A percentile compares a stretch with the other conserved stretches of the same genome.
phyloP scores from a whole-genome alignment of 1,140 invertebrate species.

The Heliconius nattereri region DNA sequence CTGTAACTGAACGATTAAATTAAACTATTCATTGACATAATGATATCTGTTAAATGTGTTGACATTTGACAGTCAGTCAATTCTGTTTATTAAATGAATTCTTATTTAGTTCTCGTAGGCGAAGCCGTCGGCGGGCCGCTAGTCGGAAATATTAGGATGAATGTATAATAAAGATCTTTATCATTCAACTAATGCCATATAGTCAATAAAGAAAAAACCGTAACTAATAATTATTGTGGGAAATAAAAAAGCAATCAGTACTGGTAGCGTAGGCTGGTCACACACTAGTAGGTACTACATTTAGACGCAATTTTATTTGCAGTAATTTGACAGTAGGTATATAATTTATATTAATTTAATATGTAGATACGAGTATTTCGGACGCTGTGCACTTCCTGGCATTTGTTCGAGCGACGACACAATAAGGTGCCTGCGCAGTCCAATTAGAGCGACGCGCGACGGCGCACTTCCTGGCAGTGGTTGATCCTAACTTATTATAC shows the following conservation, averaged over 20 bases:
- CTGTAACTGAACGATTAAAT: too few relatives aligned
- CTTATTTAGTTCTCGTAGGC: too few relatives aligned
- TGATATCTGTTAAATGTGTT: too few relatives aligned
- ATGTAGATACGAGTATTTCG: too few relatives aligned
- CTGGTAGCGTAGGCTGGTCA: neutral
- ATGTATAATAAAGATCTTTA: too few relatives aligned
- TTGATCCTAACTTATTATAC: neutral
- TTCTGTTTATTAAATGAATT: too few relatives aligned
- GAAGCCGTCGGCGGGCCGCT: too few relatives aligned
- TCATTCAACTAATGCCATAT: neutral
- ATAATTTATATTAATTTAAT: too few relatives aligned
- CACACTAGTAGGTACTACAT: neutral
- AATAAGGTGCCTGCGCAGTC: neutral
- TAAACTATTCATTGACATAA: too few relatives aligned
- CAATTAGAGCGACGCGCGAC: constrained; percentile 5
- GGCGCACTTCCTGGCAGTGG: neutral
- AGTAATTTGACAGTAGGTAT: neutral
- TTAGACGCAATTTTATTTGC: neutral
- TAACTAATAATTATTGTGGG: neutral
- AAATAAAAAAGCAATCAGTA: neutral
- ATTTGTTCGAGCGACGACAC: neutral
- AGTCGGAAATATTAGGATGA: too few relatives aligned
- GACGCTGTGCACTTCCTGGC: too few relatives aligned
- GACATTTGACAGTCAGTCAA: too few relatives aligned
- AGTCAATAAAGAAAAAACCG: neutral